Evolutionary conservation across 2,888 invertebrate species (phyloP), one percentile per base, ranked within the genome.

Genomic region (Clunio marinus): DNA sequence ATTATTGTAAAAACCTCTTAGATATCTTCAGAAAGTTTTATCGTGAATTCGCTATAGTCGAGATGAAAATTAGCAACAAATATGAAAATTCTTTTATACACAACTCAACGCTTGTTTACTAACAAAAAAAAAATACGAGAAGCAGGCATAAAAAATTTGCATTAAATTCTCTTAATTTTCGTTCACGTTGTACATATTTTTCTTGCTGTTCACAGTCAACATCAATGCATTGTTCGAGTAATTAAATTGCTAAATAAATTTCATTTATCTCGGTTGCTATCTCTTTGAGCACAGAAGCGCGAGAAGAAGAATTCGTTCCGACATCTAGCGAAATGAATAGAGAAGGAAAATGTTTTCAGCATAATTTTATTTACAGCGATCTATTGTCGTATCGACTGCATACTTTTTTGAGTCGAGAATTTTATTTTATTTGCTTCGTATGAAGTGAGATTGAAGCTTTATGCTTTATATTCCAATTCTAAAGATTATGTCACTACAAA

Each of bases 161-260:
- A 51, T 51, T 7, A 51, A 51, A 51, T 22, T 22, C 22, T 22
- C 15, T 45, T 15, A n/a, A 3, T 51, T 51, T 22, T 51, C 17
- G 4, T 51, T 51, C 22, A 13, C 15, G 41, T 22, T 57, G 4
- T 51, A 17, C n/a, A 15, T 57, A 8, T 25, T 51, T 32, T 8
- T 51, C 3, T 22, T 51, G 57, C 22, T 27, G 27, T 57, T 13
- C 25, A 45, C 17, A 27, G 25, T 24, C 57, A 45, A 35, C 45
- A 45, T 45, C 62, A 63, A 15, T 63, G 62, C 62, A 63, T 63
- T 63, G 62, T 63, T 45, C 27, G 13, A 63, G 62, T 63, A 63
- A 63, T 63, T 63, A 63, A 63, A 63, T 63, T 63, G 62, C 62
- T 63, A 63, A 63, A 63, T 35, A 63, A 63, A 63, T 63, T 63